phyloP scores from a whole-genome alignment of 2,888 invertebrate species.

The Periphyllus acericola region DNA sequence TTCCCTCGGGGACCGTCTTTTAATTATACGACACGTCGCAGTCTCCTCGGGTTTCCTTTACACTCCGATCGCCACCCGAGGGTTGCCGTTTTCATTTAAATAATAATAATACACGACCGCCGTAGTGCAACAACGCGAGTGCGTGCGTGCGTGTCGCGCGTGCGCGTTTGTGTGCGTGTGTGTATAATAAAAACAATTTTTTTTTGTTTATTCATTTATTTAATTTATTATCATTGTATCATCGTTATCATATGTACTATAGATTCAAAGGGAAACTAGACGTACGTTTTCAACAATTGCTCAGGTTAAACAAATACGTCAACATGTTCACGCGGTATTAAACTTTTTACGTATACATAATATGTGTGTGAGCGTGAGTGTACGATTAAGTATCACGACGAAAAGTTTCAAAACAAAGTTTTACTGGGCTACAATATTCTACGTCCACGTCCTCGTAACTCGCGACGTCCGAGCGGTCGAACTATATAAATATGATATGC shows the following conservation, averaged over 20 bases:
- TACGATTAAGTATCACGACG: neutral
- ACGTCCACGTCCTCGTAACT: neutral
- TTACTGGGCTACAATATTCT: neutral
- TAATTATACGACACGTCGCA: conserved; percentile 61
- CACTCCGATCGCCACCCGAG: conserved; percentile 50
- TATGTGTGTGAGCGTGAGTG: too few species aligned
- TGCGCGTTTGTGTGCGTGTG: neutral
- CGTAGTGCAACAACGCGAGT: too few species aligned
- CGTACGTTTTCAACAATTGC: conserved; percentile 33
- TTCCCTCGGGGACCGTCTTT: conserved; percentile 55
- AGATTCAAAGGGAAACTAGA: conserved; percentile 24
- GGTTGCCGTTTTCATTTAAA: conserved; percentile 57
- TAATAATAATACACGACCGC: conserved; percentile 3
- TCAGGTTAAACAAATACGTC: conserved; percentile 27
- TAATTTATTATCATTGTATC: neutral
- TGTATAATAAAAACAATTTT: neutral
- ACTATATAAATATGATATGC: too few species aligned
- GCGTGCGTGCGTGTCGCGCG: neutral
- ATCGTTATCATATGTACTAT: neutral
- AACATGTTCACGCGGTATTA: conserved; percentile 13
- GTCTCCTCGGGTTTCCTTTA: conserved; percentile 60
- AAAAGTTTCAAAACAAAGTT: neutral
- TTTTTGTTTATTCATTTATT: neutral
- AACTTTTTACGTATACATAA: too few species aligned
- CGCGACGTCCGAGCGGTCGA: too few species aligned